Evolutionary conservation across 2,888 invertebrate genomes (phyloP).

Genomic region (Cyclophora albipunctata): DNA sequence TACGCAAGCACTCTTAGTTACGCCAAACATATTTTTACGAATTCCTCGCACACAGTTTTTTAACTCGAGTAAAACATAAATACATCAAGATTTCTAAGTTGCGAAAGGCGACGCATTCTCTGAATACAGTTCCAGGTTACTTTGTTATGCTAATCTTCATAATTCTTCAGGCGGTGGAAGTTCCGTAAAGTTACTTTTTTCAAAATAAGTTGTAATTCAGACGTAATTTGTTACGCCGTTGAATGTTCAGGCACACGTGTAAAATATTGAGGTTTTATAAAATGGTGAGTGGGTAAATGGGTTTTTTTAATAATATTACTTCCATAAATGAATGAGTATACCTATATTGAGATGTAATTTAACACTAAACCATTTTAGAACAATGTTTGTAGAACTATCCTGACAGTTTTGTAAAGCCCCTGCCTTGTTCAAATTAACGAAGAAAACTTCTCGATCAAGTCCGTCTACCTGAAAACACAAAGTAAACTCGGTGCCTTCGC

Average conservation of each 20-base stretch:
- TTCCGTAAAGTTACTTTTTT: constrained; percentile 64
- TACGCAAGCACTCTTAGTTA: neutral
- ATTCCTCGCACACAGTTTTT: constrained; percentile 5
- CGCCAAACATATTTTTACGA: neutral
- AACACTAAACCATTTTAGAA: constrained; percentile 33
- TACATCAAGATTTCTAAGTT: constrained; percentile 44
- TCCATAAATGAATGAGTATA: too few species aligned
- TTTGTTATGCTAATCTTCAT: constrained; percentile 75
- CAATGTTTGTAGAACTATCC: constrained; percentile 49
- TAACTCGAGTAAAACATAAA: constrained; percentile 24
- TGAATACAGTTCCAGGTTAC: constrained; percentile 64
- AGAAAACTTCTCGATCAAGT: constrained; percentile 73
- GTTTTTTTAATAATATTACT: too few species aligned
- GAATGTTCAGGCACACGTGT: constrained; percentile 39
- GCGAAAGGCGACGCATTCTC: constrained; percentile 56
- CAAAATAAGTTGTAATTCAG: constrained; percentile 67
- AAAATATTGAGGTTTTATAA: constrained; percentile 12
- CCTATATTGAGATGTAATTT: constrained; percentile 17
- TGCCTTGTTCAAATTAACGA: constrained; percentile 71
- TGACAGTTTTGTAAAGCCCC: constrained; percentile 61
- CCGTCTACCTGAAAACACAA: constrained; percentile 74
- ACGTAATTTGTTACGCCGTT: constrained; percentile 61
- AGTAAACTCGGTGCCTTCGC: constrained; percentile 71
- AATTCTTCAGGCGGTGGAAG: constrained; percentile 68
- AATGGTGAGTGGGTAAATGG: too few species aligned